Evolutionary conservation across 2,888 invertebrate species (phyloP), one percentile per base, ranked within the genome.

Genomic region (Drosophila prolongata): DNA sequence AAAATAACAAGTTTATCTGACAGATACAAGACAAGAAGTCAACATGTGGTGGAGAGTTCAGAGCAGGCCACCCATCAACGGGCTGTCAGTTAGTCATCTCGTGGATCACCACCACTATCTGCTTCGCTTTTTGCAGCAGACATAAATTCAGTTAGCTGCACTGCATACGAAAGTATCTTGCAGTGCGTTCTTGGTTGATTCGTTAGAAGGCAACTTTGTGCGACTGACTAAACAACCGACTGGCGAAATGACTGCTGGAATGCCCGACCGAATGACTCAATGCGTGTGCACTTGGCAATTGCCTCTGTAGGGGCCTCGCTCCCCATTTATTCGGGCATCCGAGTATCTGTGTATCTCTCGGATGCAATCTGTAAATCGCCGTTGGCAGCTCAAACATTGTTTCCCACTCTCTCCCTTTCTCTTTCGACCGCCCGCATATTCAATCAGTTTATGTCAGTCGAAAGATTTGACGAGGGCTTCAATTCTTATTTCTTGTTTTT

Each of bases 141-240:
- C 89, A 87, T 81, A 77, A 89, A 85, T 84, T 87, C 85, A 84
- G 85, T 79, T 84, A 81, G 85, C 75, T 81, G 87, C 49, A 77
- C 56, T 88, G 87, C 89, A 83, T 83, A 75, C 80, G 78, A 80
- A 76, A 79, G 80, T 83, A 87, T 82, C 83, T 88, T 72, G 83
- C 78, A 83, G 89, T 80, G 75, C 88, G 86, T 60, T 42, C 53
- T 35, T 43, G 40, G 24, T 16, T 24, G 53, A 58, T 47, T 54
- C 70, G 62, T 62, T 70, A 62, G 74, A 46, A 38, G 53, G 62
- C 76, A 76, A 64, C 76, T 70, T 76, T 76, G 76, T 43, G 47
- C 56, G 70, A 86, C 88, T 87, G 85, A 82, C 82, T 84, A 66
- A 56, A 59, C 75, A 78, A 46, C 65, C 53, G 80, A 68, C 66